Conservation (phyloP, 2,888 invertebrate species). For the Patella depressa region DNA sequence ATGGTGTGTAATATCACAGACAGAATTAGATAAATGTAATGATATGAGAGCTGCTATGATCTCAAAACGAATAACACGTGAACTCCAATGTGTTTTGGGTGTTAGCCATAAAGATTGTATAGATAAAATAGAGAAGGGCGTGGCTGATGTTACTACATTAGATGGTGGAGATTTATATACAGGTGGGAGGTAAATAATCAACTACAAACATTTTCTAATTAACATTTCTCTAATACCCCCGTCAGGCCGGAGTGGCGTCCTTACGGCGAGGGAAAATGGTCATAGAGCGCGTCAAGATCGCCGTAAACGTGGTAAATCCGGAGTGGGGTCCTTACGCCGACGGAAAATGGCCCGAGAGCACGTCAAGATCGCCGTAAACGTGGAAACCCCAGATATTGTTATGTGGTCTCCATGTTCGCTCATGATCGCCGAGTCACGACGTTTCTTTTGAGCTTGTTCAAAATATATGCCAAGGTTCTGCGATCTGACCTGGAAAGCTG, state of each 20-base stretch:
- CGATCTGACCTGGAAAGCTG: too few species aligned
- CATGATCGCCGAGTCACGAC: too few species aligned
- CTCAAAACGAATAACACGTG: conserved; percentile 75
- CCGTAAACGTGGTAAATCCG: neutral
- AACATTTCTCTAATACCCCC: neutral
- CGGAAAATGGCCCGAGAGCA: too few species aligned
- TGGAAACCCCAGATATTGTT: neutral
- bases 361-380: neutral
- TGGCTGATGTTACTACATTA: conserved; percentile 61
- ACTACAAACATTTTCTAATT: neutral
- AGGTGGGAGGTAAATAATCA: conserved; percentile 70
- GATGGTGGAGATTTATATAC: conserved; percentile 64
- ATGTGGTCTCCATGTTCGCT: too few species aligned
- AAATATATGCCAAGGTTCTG: too few species aligned
- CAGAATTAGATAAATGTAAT: conserved; percentile 89
- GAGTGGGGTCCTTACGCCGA: too few species aligned
- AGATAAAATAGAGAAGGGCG: conserved; percentile 49
- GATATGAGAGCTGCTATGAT: conserved; percentile 57
- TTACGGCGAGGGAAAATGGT: too few species aligned
- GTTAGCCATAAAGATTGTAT: conserved; percentile 71
- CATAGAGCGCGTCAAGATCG: too few species aligned
- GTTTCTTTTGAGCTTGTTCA: too few species aligned
- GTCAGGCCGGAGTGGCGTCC: too few species aligned
- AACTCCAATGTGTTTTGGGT: conserved; percentile 81
- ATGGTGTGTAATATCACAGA: conserved; percentile 89